Conservation (phyloP, 2,888 invertebrate genomes). For the Amblyjoppa proteus region DNA sequence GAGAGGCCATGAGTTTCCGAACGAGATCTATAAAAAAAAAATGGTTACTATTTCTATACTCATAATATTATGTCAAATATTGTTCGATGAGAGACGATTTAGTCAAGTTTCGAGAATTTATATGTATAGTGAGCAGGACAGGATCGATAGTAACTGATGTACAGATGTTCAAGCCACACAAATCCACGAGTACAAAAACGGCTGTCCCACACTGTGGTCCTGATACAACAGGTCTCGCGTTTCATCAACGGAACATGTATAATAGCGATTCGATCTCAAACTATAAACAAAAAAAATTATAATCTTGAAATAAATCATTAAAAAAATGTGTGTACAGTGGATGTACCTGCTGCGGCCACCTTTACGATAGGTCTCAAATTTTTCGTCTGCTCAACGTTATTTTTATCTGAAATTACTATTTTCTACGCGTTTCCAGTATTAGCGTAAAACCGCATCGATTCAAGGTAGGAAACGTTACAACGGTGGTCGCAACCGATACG, state of each 20-base stretch:
- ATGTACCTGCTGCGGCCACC: not conserved
- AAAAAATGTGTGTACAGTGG: not conserved
- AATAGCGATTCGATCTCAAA: not conserved
- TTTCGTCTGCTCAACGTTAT: not conserved
- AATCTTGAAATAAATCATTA: not conserved
- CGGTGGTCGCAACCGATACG: not conserved
- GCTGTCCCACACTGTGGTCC: not conserved
- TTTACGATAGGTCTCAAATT: not conserved
- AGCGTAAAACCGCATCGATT: not conserved
- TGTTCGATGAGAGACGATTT: not conserved
- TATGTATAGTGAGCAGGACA: not conserved
- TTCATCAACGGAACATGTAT: not conserved
- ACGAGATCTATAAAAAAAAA: not conserved
- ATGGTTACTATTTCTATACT: not conserved
- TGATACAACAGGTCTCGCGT: not conserved
- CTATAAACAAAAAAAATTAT: not conserved
- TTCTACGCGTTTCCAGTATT: not conserved
- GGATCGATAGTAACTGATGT: not conserved
- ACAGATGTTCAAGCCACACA: constrained; percentile 10
- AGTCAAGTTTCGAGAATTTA: not conserved
- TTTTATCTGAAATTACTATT: not conserved
- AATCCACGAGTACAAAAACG: constrained; percentile 25
- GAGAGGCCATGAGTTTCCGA: not conserved
- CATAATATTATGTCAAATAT: constrained; percentile 1
- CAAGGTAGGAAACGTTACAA: not conserved